Evolutionary conservation across 2,113 vertebrate species (phyloP).

Genomic region (Limnothrissa miodon): DNA sequence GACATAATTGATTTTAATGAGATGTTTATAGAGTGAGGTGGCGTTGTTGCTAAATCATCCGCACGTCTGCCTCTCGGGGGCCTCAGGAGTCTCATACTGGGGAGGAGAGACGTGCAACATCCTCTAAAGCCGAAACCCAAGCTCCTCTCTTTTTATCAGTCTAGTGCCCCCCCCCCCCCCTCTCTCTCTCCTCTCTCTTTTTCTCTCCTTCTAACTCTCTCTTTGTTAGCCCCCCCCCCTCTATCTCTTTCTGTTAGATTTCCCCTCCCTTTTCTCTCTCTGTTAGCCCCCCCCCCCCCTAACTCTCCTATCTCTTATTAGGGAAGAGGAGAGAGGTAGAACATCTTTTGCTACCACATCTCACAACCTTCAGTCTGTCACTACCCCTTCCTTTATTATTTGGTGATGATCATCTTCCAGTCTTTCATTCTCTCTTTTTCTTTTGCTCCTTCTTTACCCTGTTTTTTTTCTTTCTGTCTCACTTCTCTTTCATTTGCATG

Average conservation of each 20-base stretch:
- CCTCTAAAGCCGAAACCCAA: slow-evolving; percentile 55
- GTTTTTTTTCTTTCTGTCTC: slow-evolving; percentile 21
- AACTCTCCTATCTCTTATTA: no score
- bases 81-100: slow-evolving; percentile 49
- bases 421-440: not conserved
- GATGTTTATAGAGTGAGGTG: slow-evolving; percentile 74
- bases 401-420: no score
- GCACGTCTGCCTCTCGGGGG: slow-evolving; percentile 60
- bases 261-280: not conserved
- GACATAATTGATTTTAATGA: slow-evolving; percentile 80
- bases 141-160: not conserved
- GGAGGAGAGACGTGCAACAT: slow-evolving; percentile 23
- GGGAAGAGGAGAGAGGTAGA: not conserved
- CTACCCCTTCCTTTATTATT: not conserved
- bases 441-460: slow-evolving; percentile 1
- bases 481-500: slow-evolving; percentile 7
- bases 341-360: not conserved
- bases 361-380: not conserved
- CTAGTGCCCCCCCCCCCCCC: not conserved
- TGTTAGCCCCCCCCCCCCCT: not conserved
- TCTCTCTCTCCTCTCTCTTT: not conserved
- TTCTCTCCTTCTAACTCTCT: not conserved
- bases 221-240: not conserved
- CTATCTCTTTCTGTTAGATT: no score
- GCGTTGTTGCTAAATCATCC: slow-evolving; percentile 70